These are phyloP conservation scores for Clarias platycephalus DNA, from an alignment of 2,797 vertebrate species.

Conservation along the genomic window DNA sequence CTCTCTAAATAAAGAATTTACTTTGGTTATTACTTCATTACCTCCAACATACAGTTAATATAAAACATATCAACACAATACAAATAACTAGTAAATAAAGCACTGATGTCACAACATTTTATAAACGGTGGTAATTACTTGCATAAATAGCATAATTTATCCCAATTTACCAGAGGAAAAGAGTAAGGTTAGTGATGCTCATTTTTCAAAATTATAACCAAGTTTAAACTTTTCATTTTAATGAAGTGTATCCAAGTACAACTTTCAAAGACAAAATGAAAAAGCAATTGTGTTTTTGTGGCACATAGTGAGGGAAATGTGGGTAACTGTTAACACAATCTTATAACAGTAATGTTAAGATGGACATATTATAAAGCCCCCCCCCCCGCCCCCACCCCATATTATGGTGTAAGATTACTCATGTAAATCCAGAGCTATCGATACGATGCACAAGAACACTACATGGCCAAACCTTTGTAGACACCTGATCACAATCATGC, in stretches of 20 bases:
- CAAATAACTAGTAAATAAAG: neutral
- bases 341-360: neutral
- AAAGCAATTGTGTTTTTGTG: neutral
- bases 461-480: neutral
- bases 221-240: neutral
- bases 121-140: neutral
- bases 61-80: neutral
- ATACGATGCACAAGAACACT: neutral
- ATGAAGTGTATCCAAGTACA: neutral
- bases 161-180: too few relatives aligned
- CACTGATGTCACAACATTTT: neutral
- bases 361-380: neutral
- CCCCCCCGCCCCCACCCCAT: neutral
- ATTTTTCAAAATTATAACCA: neutral
- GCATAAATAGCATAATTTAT: neutral
- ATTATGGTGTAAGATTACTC: neutral
- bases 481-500: neutral
- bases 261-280: neutral
- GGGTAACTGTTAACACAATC: neutral
- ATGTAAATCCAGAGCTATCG: neutral
- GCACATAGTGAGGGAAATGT: neutral
- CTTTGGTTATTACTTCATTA: slow-evolving; percentile 14
- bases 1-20: slow-evolving; percentile 76
- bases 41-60: slow-evolving; percentile 4
- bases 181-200: neutral